Evolutionary conservation across 2,888 invertebrate genomes (phyloP).

Genomic region (Pollenia angustigena): DNA sequence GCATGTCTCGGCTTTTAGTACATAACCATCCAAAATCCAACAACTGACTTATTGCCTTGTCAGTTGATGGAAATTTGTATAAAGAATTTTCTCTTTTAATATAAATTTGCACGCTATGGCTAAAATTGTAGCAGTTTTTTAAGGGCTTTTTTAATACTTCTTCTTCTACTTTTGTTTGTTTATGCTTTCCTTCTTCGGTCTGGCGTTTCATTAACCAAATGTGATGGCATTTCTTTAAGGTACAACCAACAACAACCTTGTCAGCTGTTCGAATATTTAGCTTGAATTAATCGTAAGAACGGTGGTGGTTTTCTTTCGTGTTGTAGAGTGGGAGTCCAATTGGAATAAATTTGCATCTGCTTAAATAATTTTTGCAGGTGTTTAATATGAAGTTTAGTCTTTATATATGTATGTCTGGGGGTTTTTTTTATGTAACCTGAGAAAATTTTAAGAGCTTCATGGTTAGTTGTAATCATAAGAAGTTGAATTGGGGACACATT

Average conservation of each 20-base stretch:
- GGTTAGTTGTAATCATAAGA: not conserved
- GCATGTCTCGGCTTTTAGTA: constrained; percentile 25
- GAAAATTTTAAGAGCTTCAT: not conserved
- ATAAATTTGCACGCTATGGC: constrained; percentile 8
- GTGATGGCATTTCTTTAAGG: constrained; percentile 59
- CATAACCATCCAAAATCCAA: constrained; percentile 6
- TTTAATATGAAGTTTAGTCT: constrained; percentile 55
- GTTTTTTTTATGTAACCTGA: not conserved
- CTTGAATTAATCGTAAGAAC: not conserved
- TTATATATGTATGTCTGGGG: constrained; percentile 12
- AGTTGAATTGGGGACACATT: no score
- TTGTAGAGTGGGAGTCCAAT: constrained; percentile 8
- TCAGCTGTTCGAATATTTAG: constrained; percentile 63
- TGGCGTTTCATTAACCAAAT: constrained; percentile 39
- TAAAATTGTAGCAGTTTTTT: not conserved
- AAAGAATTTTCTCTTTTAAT: constrained; percentile 4
- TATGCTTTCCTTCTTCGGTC: not conserved
- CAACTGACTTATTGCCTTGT: constrained; percentile 60
- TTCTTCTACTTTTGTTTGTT: not conserved
- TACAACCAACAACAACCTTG: not conserved
- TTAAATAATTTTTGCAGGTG: constrained; percentile 70
- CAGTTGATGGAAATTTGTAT: not conserved
- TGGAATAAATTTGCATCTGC: constrained; percentile 67
- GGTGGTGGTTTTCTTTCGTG: constrained; percentile 22
- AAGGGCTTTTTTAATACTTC: not conserved